Conservation (phyloP, 2,888 invertebrate species). For the Psylliodes chrysocephalus region DNA sequence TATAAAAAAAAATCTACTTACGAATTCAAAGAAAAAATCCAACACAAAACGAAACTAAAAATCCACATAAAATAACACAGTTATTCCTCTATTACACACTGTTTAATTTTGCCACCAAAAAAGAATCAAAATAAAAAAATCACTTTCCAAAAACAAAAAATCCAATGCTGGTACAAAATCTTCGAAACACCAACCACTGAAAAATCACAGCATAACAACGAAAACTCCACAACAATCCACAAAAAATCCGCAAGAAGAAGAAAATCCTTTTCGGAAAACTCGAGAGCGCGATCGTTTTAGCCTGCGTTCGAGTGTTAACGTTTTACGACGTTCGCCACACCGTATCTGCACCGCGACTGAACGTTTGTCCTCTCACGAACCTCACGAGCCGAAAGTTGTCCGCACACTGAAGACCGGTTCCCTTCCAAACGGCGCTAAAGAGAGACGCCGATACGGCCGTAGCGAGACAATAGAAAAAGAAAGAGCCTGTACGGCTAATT, state of each 20-base stretch:
- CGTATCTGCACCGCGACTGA: conserved; percentile 51
- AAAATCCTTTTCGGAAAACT: not conserved
- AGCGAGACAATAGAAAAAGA: conserved; percentile 51
- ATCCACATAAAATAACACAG: conserved; percentile 4
- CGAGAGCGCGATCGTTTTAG: not conserved
- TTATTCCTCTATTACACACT: conserved; percentile 2
- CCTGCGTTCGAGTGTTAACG: not conserved
- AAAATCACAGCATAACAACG: not conserved
- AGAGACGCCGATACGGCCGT: conserved; percentile 52
- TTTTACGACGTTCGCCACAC: conserved; percentile 31
- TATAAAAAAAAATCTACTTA: not conserved
- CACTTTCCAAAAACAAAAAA: not conserved
- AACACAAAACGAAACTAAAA: not conserved
- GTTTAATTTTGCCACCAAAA: conserved; percentile 9
- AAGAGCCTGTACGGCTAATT: conserved; percentile 57
- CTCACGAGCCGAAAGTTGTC: conserved; percentile 59
- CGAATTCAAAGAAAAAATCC: not conserved
- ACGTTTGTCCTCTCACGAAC: conserved; percentile 43
- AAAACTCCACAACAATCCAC: not conserved
- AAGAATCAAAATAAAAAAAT: conserved; percentile 2
- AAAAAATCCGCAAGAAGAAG: not conserved
- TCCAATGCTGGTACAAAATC: not conserved
- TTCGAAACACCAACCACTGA: not conserved
- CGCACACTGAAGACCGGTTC: conserved; percentile 62
- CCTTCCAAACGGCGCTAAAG: conserved; percentile 56